Evolutionary conservation across 2,113 vertebrate genomes (phyloP), one percentile per base, ranked within the genome.

Genomic region (Oryzias javanicus): DNA sequence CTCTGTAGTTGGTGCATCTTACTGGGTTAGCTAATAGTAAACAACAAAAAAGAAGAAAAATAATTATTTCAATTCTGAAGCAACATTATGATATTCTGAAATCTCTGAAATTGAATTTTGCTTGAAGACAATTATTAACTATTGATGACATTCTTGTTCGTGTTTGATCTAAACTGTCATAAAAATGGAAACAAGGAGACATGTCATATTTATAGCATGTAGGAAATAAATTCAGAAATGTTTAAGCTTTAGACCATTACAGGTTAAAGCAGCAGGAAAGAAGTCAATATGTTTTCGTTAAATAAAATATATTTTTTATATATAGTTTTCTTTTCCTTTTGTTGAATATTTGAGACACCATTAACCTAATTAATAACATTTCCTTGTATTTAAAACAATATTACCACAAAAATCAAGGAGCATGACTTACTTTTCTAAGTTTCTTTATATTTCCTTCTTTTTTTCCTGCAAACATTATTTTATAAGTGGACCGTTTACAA

Each of bases 301-400:
- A 35, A 35, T 12, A 3, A 7, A 2, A 22, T 22, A 22, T 22
- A 35, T 35, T 35, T 35, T 35, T 35, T 10, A 10, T 10, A 35
- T 3, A 35, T 35, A n/a, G 1, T 35, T 35, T 10, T 8, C 8
- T 10, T 35, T 35, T 35, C 25, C 25, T 35, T 35, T 35, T 35
- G 8, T 35, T 8, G 8, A 35, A 35, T 12, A 10, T 35, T 35
- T 10, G 8, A 35, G 29, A 35, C 29, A 35, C 1, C 1, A 35
- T 35, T 35, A 12, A 12, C 29, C 8, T 8, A 35, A 35, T 35
- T 10, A 35, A 2, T 35, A 12, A 35, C 8, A 35, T 35, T 10
- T 8, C 29, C 29, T 35, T 10, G 75, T 87, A 87, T 86, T 86
- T 89, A 87, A 64, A 64, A 60, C 22, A 72, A 67, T 55, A 62